Percentiles rank a stretch among this genome's conserved stretches.
Evolutionary conservation across 2,113 vertebrate genomes (phyloP).

Genomic region (Cisticola juncidis): DNA sequence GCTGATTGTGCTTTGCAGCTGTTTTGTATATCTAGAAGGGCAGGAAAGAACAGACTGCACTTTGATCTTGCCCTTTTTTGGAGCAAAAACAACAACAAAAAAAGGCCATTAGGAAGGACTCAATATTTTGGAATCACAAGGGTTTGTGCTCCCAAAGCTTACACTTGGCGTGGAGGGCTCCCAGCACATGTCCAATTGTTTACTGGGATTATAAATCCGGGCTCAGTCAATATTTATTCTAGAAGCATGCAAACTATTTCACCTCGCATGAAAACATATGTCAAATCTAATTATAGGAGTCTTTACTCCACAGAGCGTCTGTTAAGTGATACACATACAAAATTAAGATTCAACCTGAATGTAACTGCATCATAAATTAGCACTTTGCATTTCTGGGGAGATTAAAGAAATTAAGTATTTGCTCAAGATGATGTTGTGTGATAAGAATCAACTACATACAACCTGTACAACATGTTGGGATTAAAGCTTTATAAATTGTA

Average conservation of each 20-base stretch:
- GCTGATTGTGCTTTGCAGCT: conserved; percentile 70
- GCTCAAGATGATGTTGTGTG: not conserved
- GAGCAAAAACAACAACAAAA: conserved; percentile 66
- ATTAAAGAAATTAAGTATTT: not conserved
- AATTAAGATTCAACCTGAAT: conserved; percentile 1
- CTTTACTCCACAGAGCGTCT: conserved; percentile 6
- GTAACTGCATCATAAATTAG: not conserved
- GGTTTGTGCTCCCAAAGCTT: conserved; percentile 28
- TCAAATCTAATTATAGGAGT: conserved; percentile 25
- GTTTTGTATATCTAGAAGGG: conserved; percentile 63
- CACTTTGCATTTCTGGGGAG: not conserved
- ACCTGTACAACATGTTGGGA: not conserved
- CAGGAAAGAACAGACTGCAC: conserved; percentile 67
- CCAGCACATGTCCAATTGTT: conserved; percentile 6
- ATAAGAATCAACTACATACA: not conserved
- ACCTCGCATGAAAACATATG: conserved; percentile 36
- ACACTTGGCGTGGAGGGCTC: not conserved
- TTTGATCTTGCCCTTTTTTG: conserved; percentile 75
- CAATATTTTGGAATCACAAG: conserved; percentile 49
- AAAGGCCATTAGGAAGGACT: conserved; percentile 65
- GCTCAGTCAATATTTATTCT: conserved; percentile 57
- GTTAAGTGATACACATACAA: not conserved
- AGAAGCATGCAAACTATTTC: conserved; percentile 41
- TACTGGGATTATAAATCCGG: conserved; percentile 26
- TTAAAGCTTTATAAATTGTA: not conserved